These are phyloP conservation scores for Yponomeuta cagnagella DNA, from an alignment of 2,888 invertebrate species.

Conservation along the genomic window DNA sequence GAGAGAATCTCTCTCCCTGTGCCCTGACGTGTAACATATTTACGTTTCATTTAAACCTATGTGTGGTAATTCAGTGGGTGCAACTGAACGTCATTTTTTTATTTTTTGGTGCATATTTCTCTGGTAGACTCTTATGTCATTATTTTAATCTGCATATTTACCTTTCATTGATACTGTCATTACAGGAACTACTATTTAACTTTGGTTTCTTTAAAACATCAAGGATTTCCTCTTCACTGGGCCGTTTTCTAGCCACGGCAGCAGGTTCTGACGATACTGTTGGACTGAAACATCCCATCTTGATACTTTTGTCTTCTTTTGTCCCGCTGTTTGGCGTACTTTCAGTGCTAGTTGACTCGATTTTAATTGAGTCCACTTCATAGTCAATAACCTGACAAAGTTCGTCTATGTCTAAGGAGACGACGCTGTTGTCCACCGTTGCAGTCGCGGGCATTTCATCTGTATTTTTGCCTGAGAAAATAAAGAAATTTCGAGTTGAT, in stretches of 20 bases:
- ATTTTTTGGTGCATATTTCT: no score
- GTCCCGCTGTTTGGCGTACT: neutral
- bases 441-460: neutral
- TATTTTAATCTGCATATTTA: neutral
- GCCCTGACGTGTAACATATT: no score
- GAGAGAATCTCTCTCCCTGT: no score
- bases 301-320: neutral
- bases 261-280: neutral
- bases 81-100: no score
- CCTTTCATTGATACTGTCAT: neutral
- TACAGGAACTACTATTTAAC: neutral
- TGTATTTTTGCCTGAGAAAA: neutral
- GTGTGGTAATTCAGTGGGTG: no score
- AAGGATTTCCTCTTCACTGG: neutral
- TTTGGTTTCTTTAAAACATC: neutral
- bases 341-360: neutral
- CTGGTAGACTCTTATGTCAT: no score
- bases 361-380: neutral
- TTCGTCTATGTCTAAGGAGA: neutral
- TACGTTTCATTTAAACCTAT: no score
- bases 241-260: neutral
- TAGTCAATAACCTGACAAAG: conserved; percentile 5
- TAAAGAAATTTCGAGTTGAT: no score
- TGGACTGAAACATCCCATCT: neutral
- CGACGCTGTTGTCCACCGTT: neutral